Conservation (phyloP, 1,140 invertebrate species). For the Drosophila eugracilis region DNA sequence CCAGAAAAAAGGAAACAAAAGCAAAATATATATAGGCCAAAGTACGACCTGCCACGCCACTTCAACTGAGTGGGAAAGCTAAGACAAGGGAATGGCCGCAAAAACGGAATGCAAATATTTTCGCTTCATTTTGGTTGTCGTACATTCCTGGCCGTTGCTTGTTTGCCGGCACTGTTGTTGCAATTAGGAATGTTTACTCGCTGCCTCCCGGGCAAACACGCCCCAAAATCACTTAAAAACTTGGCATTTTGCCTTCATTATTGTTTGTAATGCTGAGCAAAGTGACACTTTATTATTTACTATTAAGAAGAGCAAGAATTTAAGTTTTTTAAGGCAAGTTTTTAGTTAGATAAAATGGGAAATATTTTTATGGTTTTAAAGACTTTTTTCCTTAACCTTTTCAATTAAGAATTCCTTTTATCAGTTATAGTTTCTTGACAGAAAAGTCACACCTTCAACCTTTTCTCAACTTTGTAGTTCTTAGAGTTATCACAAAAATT, state of each 20-base stretch:
- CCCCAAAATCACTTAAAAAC: constrained; percentile 52
- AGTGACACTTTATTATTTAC: constrained; percentile 13
- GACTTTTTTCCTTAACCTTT: no score
- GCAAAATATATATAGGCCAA: constrained; percentile 37
- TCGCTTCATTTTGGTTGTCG: constrained; percentile 52
- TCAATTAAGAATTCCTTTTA: neutral
- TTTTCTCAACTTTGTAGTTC: neutral
- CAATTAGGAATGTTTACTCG: constrained; percentile 58
- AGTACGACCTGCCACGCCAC: constrained; percentile 24
- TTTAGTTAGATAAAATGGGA: no score
- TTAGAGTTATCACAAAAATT: no score
- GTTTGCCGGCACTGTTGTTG: constrained; percentile 50
- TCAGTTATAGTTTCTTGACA: neutral
- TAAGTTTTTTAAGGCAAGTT: neutral
- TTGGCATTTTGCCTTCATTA: constrained; percentile 38
- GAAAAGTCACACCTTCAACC: neutral
- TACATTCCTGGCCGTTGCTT: constrained; percentile 25
- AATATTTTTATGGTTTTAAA: no score
- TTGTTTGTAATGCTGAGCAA: constrained; percentile 33
- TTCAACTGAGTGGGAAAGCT: neutral
- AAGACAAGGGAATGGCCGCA: constrained; percentile 21
- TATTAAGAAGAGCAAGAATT: neutral
- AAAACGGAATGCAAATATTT: constrained; percentile 59
- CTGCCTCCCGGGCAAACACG: constrained; percentile 26
- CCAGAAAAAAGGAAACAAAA: constrained; percentile 20